Percentiles rank a stretch among this genome's conserved stretches.
These are phyloP conservation scores for Sesia apiformis DNA, from an alignment of 2,888 invertebrate genomes.

Conservation along the genomic window DNA sequence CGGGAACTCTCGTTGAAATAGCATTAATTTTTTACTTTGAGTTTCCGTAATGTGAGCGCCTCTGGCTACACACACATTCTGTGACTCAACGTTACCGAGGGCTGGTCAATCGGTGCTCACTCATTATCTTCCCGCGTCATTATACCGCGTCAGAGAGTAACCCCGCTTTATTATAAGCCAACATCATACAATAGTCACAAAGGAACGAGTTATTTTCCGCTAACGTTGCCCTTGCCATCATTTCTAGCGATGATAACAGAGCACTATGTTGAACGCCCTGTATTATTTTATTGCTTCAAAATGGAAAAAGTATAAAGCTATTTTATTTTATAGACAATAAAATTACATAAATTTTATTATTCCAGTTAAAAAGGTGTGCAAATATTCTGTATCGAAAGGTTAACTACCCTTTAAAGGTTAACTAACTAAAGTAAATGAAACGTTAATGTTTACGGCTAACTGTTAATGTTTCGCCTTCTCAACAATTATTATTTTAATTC, in stretches of 20 bases:
- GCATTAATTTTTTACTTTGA: constrained; percentile 25
- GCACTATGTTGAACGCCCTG: not conserved
- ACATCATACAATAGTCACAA: constrained; percentile 2
- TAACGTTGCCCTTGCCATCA: not conserved
- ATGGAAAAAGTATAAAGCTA: not conserved
- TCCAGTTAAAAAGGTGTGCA: no score
- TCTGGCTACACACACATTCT: constrained; percentile 29
- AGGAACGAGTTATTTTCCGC: not conserved
- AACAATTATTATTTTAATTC: not conserved
- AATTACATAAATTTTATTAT: no score
- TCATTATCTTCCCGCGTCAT: constrained; percentile 29
- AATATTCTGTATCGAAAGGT: no score
- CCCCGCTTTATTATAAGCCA: constrained; percentile 28
- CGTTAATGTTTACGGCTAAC: no score
- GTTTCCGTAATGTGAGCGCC: constrained; percentile 34
- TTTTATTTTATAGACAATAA: no score
- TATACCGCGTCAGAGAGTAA: constrained; percentile 22
- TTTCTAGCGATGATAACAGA: not conserved
- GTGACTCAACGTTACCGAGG: constrained; percentile 15
- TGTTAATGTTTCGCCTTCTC: not conserved
- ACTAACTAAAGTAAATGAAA: no score
- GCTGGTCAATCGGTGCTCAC: constrained; percentile 27
- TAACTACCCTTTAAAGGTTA: no score
- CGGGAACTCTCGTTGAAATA: constrained; percentile 20
- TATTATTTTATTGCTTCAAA: not conserved